phyloP scores from a whole-genome alignment of 2,113 vertebrate genomes.

The Todiramphus saurophagus region DNA sequence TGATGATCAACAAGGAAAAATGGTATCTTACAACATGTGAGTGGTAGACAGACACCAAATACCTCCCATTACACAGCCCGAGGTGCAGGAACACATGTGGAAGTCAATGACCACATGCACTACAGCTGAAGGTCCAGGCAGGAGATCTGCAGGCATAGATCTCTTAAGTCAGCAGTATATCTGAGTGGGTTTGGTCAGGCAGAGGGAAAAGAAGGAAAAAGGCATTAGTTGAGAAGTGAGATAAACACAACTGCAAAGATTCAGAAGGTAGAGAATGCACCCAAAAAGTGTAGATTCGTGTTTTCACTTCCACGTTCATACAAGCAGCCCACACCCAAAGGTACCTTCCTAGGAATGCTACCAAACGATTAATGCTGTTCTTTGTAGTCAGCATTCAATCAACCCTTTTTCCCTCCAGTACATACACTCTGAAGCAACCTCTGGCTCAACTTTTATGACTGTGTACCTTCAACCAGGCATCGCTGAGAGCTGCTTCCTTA shows the following conservation, averaged over 20 bases:
- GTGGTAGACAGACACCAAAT: neutral
- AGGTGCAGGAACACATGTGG: neutral
- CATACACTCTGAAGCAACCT: neutral
- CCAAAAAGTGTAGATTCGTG: neutral
- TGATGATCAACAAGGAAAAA: neutral
- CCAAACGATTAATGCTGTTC: neutral
- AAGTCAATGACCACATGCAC: neutral
- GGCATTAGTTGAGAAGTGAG: neutral
- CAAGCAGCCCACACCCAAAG: neutral
- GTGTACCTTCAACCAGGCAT: neutral
- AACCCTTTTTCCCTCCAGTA: neutral
- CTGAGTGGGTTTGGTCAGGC: neutral
- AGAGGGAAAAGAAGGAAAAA: neutral
- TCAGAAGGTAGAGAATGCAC: neutral
- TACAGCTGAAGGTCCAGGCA: neutral
- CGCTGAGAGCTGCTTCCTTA: neutral
- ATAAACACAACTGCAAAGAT: neutral
- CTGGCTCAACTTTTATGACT: neutral
- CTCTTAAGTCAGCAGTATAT: neutral
- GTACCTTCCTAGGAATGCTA: accelerated
- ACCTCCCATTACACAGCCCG: neutral
- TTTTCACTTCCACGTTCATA: neutral
- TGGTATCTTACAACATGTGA: neutral
- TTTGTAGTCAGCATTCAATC: neutral
- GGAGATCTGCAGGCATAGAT: neutral